Evolutionary conservation across 2,888 invertebrate species (phyloP), one percentile per base, ranked within the genome.

Genomic region (Chrysolina haemoptera): DNA sequence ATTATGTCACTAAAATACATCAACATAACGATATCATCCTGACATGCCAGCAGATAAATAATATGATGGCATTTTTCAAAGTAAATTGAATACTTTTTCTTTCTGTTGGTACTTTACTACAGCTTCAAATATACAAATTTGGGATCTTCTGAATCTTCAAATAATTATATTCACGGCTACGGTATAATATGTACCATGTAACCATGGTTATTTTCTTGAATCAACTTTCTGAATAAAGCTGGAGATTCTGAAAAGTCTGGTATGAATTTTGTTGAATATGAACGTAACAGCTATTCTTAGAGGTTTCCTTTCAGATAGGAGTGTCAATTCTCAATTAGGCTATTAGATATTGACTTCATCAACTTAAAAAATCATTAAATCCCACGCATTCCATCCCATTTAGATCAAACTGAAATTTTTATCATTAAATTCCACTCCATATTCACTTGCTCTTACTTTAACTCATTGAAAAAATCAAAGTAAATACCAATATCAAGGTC

Each of bases 41-140:
- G n/a, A n/a, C n/a, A n/a, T n/a, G n/a, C n/a, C n/a, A n/a, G n/a
- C n/a, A n/a, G n/a, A n/a, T n/a, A 85, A 18, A 62, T 22, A 3
- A 27, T 1, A 62, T 62, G 1, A 35, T 62, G 9, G 5, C 27
- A 62, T 5, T 83, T 84, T 35, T 75, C 65, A 53, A 82, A 79
- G 78, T 80, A 78, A 83, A 85, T 10, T 75, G 78, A 62, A 86
- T 85, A 0, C 84, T 75, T 80, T 81, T 14, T 81, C 79, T 55
- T 79, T 78, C 77, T 85, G 82, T 55, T 83, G 78, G 76, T 82
- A 85, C 12, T 72, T 79, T 22, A 59, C 22, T 70, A 80, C 79
- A 20, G 76, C 80, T 40, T 79, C 43, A 43, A 43, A 43, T 43
- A 43, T 43, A 5, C 8, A 43, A 43, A 43, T 43, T 43, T 43